A percentile compares a stretch with the other conserved stretches of the same genome.
Conservation (phyloP, 2,888 invertebrate species). For the Ceraclea dissimilis region DNA sequence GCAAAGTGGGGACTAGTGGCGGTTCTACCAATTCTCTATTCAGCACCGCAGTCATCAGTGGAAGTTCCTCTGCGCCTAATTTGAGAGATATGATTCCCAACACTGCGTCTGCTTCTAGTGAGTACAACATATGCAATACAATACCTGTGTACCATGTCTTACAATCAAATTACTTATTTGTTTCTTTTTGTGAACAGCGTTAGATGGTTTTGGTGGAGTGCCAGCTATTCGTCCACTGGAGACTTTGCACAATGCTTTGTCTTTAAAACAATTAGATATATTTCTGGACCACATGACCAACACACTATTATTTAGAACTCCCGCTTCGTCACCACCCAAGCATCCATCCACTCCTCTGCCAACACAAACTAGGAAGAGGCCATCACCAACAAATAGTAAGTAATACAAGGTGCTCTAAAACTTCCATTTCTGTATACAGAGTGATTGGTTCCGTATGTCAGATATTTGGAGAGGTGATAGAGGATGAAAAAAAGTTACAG, state of each 20-base stretch:
- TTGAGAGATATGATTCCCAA: conserved; percentile 80
- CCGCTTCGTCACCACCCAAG: conserved; percentile 63
- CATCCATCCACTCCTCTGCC: conserved; percentile 50
- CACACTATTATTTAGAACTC: conserved; percentile 64
- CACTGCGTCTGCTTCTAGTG: conserved; percentile 66
- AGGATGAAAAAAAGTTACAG: too few relatives aligned
- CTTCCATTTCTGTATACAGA: too few relatives aligned
- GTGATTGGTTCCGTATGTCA: too few relatives aligned
- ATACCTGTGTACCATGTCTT: too few relatives aligned
- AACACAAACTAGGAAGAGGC: conserved; percentile 32
- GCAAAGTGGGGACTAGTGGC: conserved; percentile 41
- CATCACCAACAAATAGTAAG: conserved; percentile 46
- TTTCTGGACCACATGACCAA: conserved; percentile 84
- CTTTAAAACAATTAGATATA: conserved; percentile 80
- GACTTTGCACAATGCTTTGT: conserved; percentile 94
- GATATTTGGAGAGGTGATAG: too few relatives aligned
- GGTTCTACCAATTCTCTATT: conserved; percentile 79
- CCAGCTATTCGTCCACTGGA: conserved; percentile 95
- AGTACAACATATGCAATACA: conserved; percentile 32
- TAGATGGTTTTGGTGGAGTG: conserved; percentile 85
- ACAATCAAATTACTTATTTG: background rate
- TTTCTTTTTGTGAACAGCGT: conserved; percentile 38
- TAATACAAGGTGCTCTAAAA: conserved; percentile 25
- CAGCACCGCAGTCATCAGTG: conserved; percentile 94
- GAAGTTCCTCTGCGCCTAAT: conserved; percentile 87